phyloP scores from a whole-genome alignment of 2,113 vertebrate species.

The Plecturocebus donacophilus region DNA sequence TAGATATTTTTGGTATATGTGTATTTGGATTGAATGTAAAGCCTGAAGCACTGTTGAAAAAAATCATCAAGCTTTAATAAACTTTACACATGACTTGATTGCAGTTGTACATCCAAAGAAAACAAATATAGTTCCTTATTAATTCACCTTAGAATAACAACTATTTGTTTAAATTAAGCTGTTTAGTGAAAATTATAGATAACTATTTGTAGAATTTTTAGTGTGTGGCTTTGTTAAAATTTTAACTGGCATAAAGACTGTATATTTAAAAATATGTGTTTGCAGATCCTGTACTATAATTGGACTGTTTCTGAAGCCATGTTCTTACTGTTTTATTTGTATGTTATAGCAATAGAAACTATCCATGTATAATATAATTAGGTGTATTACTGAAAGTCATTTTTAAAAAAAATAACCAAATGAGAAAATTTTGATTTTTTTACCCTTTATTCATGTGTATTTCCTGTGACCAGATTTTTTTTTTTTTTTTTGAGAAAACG shows the following conservation, averaged over 20 bases:
- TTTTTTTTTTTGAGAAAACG: background rate
- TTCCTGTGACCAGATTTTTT: background rate
- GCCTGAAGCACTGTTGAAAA: constrained; percentile 25
- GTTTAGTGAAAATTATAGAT: constrained; percentile 71
- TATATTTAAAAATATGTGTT: background rate
- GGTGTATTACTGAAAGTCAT: constrained; percentile 4
- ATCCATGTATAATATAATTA: no score
- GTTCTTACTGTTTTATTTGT: constrained; percentile 21
- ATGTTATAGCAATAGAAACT: background rate
- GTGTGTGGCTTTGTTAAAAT: constrained; percentile 71
- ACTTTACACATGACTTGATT: constrained; percentile 71
- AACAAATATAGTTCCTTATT: constrained; percentile 81
- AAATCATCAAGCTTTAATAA: constrained; percentile 71
- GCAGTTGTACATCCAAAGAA: constrained; percentile 67
- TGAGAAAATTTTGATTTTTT: constrained; percentile 2
- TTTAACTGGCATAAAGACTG: constrained; percentile 49
- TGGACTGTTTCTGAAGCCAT: background rate
- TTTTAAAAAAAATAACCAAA: constrained; percentile 2
- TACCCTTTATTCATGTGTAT: background rate
- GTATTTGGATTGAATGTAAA: constrained; percentile 53
- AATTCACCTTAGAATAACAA: constrained; percentile 79
- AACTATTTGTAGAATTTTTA: constrained; percentile 63
- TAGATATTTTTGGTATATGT: constrained; percentile 61
- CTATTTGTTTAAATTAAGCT: constrained; percentile 71
- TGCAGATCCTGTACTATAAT: background rate